Evolutionary conservation across 2,797 vertebrate genomes (phyloP).

Genomic region (Melanotaenia trifasciata): DNA sequence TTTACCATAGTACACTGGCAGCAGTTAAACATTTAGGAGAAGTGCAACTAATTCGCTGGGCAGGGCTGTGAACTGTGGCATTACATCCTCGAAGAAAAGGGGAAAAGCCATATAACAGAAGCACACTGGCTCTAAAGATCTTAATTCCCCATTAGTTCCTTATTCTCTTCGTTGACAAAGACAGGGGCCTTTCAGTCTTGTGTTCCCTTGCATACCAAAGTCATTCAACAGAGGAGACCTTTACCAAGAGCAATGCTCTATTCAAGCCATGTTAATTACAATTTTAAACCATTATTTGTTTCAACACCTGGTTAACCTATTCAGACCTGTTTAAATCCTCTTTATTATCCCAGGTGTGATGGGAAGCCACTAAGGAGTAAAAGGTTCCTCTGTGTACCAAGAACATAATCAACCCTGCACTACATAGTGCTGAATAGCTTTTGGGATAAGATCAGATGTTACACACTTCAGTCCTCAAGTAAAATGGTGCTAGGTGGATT

Average conservation of each 20-base stretch:
- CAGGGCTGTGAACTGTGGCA: conserved; percentile 79
- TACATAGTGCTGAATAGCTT: conserved; percentile 89
- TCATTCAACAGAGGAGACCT: conserved; percentile 87
- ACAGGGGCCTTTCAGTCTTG: conserved; percentile 79
- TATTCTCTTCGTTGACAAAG: conserved; percentile 83
- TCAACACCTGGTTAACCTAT: conserved; percentile 91
- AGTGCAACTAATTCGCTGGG: conserved; percentile 77
- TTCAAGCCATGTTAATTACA: conserved; percentile 89
- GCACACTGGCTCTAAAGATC: conserved; percentile 81
- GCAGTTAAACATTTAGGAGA: conserved; percentile 67
- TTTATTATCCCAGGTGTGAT: conserved; percentile 90
- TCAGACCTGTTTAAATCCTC: conserved; percentile 88
- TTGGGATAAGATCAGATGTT: conserved; percentile 98
- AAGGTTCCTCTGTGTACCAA: conserved; percentile 89
- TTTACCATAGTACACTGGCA: conserved; percentile 59
- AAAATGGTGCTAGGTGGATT: conserved; percentile 98
- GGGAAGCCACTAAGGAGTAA: conserved; percentile 88
- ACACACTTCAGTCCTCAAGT: conserved; percentile 96
- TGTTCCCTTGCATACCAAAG: conserved; percentile 85
- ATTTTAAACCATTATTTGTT: conserved; percentile 91
- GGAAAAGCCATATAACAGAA: conserved; percentile 80
- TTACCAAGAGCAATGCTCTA: conserved; percentile 85
- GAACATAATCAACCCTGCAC: conserved; percentile 96
- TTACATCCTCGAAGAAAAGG: conserved; percentile 79
- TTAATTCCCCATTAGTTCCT: conserved; percentile 87